A percentile compares a stretch with the other conserved stretches of the same genome.
Conservation (phyloP, 2,113 vertebrate species). For the Laticauda colubrina region DNA sequence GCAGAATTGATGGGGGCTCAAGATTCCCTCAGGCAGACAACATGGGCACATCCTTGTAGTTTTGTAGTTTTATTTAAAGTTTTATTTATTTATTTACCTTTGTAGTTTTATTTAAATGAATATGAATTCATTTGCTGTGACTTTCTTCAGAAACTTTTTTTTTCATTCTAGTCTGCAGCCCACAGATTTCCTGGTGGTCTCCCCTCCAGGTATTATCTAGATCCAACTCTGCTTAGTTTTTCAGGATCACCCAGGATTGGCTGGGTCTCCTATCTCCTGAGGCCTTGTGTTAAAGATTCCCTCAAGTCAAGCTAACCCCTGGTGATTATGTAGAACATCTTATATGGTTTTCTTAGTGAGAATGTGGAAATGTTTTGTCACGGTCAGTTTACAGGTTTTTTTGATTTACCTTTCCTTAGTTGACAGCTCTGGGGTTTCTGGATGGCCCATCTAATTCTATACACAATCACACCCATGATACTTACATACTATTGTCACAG, state of each 20-base stretch:
- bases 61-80: neutral
- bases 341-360: neutral
- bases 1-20: neutral
- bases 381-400: neutral
- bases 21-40: neutral
- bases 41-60: neutral
- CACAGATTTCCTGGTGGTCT: neutral
- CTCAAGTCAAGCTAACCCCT: neutral
- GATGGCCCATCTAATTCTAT: neutral
- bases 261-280: neutral
- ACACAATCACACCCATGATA: neutral
- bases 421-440: neutral
- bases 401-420: neutral
- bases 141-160: neutral
- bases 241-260: neutral
- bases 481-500: neutral
- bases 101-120: neutral
- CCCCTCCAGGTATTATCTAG: neutral
- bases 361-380: neutral
- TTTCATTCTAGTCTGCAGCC: neutral
- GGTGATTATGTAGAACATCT: neutral
- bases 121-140: neutral
- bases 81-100: too few relatives aligned
- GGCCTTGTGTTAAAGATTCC: neutral
- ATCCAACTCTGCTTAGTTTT: neutral